Base-by-base conservation (phyloP, 2,888 invertebrate species). In the Microctonus hyperodae region DNA sequence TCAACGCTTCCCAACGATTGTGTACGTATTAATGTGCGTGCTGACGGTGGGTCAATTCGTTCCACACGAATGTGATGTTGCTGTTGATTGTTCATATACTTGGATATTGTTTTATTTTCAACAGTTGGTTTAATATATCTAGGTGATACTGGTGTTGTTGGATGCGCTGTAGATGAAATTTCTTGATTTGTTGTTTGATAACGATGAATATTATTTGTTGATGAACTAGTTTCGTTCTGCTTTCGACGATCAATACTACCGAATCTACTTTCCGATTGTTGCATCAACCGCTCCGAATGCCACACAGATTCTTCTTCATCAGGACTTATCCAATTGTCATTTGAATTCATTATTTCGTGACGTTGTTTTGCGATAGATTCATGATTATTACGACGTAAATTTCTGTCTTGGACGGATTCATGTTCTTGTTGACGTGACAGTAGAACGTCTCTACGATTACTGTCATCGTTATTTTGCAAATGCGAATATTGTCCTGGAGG, bases 231-330 rank as follows among this genome's bases (percentile, higher is more conserved):
- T 2, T 55, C 55, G 16, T 70, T 73, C 37, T 86, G 86, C 83
- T 86, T 87, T 78, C 88, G 85, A 40, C 89, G 84, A 79, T 89
- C 89, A 37, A 89, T 83, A 78, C 89, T 89, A 3, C 89, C 88
- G 78, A 88, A 89, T 74, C 88, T 86, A 50, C 69, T 10, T 5
- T 69, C 73, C 16, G 72, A 63, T 20, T 37, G 68, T 28, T 2
- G 68, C 48, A 22, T 70, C 63, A 48, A 76, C 76, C 7, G 82
- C 7, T 81, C 81, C 2, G 79, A 68, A 31, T 79, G 80, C 80
- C 82, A 82, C n/a, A 82, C 74, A 6, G 80, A 76, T 33, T 84
- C 83, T 25, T 82, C 81, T n/a, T 78, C 78, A 48, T 79, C 76
- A 2, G 80, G 79, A 56, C 6, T 16, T 16, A 80, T 73, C 80